Evolutionary conservation across 2,113 vertebrate genomes (phyloP), one percentile per base, ranked within the genome.

Genomic region (Pelmatolapia mariae): DNA sequence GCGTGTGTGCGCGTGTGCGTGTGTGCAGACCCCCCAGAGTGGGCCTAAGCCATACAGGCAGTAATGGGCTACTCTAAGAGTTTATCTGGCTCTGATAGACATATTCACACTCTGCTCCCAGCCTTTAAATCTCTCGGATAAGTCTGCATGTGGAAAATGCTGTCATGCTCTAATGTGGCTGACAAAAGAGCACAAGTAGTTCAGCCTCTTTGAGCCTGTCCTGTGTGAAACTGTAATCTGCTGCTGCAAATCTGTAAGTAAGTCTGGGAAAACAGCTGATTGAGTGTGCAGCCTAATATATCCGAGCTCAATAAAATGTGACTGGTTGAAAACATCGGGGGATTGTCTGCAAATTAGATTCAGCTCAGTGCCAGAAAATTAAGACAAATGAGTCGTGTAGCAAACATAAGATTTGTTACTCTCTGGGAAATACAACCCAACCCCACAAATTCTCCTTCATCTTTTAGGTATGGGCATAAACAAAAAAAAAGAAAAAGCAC

Each of bases 61-160:
- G 86, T 92, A 92, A 94, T 93, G 87, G 89, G 87, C 92, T 92
- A 87, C 93, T 92, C 91, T 85, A 89, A 89, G 90, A 89, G 83
- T 92, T 93, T 89, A 95, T 95, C 94, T 90, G 89, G 90, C 83
- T 94, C 76, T 92, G 92, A 91, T 94, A 93, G 93, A 93, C 87
- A 93, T 76, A 92, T 86, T 88, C 38, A 56, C 88, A 81, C 83
- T 63, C 89, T 47, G 89, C 86, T 90, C 86, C 80, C 66, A 85
- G 84, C 76, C 73, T 91, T 89, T 90, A 93, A 94, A 91, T 92
- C 93, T 93, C 80, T 52, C 76, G 38, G 89, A 89, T 87, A 92
- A 90, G 87, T 86, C 80, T 89, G 52, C 52, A 66, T 84, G 85
- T 85, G 84, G 88, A 86, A 90, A 93, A 90, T 33, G 79, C 92